Percentiles rank a stretch among this genome's conserved stretches.
phyloP scores from a whole-genome alignment of 2,113 vertebrate species.

The Felis chaus region DNA sequence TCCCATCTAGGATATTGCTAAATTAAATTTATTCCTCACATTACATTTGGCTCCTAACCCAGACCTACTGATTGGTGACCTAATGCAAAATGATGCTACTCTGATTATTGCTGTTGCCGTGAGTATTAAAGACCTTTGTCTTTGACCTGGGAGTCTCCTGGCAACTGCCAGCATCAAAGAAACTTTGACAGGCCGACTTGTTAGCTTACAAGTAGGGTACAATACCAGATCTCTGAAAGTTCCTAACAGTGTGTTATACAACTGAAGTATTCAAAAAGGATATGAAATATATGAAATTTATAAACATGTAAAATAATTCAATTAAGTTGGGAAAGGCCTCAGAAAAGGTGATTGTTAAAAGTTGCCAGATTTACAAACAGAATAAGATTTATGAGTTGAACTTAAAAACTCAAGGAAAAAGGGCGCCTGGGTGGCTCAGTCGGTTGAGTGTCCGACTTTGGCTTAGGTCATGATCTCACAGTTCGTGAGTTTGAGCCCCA shows the following conservation, averaged over 20 bases:
- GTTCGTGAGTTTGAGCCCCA: no score
- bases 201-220: background rate
- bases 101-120: background rate
- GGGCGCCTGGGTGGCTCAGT: no score
- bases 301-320: background rate
- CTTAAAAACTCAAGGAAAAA: background rate
- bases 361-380: background rate
- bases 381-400: constrained; percentile 9
- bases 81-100: background rate
- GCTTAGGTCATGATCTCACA: no score
- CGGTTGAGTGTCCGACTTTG: no score
- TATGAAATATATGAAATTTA: background rate
- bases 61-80: background rate
- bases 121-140: background rate
- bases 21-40: background rate
- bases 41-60: background rate
- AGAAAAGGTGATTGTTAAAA: background rate
- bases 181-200: background rate
- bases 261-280: background rate
- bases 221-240: background rate
- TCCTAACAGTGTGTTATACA: background rate
- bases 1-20: background rate
- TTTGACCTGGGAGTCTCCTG: background rate
- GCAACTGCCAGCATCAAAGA: background rate
- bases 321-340: background rate